Evolutionary conservation across 2,888 invertebrate species (phyloP).

Genomic region (Eumerus sabulonum): DNA sequence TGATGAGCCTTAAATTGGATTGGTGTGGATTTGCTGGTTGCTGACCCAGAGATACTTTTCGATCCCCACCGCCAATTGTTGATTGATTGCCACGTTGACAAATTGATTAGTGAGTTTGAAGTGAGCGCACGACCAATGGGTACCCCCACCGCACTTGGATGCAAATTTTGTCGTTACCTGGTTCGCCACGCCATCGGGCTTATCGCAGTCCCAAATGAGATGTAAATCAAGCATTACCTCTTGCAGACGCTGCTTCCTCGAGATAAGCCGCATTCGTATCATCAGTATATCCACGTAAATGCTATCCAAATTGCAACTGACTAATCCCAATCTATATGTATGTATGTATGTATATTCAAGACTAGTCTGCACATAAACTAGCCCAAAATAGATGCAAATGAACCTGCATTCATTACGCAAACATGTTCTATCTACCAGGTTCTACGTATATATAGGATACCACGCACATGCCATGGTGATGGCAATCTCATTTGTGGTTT

Average conservation of each 20-base stretch:
- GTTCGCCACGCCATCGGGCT: too few species aligned
- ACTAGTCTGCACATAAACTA: too few species aligned
- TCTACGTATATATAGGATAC: constrained; percentile 2
- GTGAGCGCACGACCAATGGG: background rate
- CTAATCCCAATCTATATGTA: background rate
- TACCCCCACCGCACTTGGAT: background rate
- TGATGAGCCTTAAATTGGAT: constrained; percentile 65
- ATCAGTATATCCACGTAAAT: constrained; percentile 11
- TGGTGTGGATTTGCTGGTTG: constrained; percentile 54
- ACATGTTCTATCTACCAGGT: background rate
- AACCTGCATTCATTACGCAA: constrained; percentile 54
- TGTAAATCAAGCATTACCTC: too few species aligned
- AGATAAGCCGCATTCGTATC: too few species aligned
- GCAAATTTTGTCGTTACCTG: background rate
- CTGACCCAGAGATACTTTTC: constrained; percentile 44
- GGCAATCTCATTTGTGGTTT: constrained; percentile 49
- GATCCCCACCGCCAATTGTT: constrained; percentile 49
- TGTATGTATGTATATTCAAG: background rate
- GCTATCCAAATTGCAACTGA: constrained; percentile 10
- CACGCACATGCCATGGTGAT: constrained; percentile 7
- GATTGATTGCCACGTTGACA: constrained; percentile 48
- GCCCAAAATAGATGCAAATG: constrained; percentile 64
- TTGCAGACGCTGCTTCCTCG: too few species aligned
- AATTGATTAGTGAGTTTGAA: constrained; percentile 38
- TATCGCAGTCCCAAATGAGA: too few species aligned